phyloP scores from a whole-genome alignment of 2,113 vertebrate species.

The Oreotrochilus melanogaster region DNA sequence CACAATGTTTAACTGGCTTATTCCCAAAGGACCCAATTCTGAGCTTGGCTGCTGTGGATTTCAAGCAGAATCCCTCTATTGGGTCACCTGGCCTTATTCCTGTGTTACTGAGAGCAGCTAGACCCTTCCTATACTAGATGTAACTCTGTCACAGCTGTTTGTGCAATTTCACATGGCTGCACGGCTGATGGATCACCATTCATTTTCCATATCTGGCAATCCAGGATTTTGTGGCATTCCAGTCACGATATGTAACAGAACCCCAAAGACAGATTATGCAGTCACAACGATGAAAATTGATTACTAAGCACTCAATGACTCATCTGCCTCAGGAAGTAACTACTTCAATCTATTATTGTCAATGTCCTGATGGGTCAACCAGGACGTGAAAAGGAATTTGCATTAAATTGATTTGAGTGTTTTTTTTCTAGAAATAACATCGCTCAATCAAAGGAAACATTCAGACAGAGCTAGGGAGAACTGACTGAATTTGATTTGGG shows the following conservation, averaged over 20 bases:
- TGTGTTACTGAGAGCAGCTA: neutral
- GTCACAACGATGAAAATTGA: conserved; percentile 82
- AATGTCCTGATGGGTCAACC: conserved; percentile 80
- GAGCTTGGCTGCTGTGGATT: neutral
- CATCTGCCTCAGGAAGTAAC: conserved; percentile 84
- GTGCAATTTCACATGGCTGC: conserved; percentile 25
- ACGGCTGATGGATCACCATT: conserved; percentile 20
- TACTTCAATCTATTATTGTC: conserved; percentile 83
- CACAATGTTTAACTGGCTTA: neutral
- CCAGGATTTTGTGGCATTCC: conserved; percentile 63
- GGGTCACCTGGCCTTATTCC: neutral
- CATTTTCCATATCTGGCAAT: neutral
- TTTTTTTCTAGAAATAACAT: conserved; percentile 82
- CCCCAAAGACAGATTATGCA: conserved; percentile 80
- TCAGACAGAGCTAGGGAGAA: conserved; percentile 73
- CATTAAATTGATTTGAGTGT: conserved; percentile 84
- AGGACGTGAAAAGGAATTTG: conserved; percentile 80
- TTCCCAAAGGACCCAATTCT: neutral
- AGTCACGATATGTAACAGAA: conserved; percentile 61
- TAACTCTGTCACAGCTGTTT: neutral
- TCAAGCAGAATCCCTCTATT: rapidly evolving
- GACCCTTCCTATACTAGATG: neutral
- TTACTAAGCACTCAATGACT: conserved; percentile 80
- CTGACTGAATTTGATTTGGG: conserved; percentile 77
- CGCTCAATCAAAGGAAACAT: conserved; percentile 79